Percentiles rank a stretch among this genome's conserved stretches.
phyloP scores from a whole-genome alignment of 2,888 invertebrate genomes.

The Athalia cordata region DNA sequence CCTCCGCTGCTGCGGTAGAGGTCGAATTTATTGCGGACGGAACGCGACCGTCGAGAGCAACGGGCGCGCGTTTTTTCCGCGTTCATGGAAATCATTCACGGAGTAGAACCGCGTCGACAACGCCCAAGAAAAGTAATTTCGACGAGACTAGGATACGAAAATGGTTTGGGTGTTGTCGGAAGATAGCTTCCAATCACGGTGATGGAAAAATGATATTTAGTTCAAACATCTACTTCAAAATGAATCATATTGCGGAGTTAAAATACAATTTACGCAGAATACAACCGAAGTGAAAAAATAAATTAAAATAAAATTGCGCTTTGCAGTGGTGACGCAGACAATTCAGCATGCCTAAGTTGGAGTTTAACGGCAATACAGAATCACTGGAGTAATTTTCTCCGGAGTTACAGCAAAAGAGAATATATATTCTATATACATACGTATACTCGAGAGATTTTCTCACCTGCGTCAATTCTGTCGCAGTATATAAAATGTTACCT shows the following conservation, averaged over 20 bases:
- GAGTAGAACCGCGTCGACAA: neutral
- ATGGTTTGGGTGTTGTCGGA: neutral
- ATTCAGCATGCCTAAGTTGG: too few species aligned
- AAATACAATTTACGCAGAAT: too few species aligned
- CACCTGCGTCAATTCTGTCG: constrained; percentile 18
- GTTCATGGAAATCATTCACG: constrained; percentile 11
- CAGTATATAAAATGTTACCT: neutral
- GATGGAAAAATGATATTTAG: neutral
- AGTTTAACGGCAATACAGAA: too few species aligned
- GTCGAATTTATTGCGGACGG: neutral
- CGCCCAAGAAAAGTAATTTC: neutral
- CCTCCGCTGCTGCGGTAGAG: neutral
- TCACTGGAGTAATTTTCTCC: too few species aligned
- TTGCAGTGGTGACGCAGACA: too few species aligned
- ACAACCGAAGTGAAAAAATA: too few species aligned
- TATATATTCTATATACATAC: too few species aligned
- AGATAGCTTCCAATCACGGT: neutral
- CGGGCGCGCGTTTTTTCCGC: constrained; percentile 3
- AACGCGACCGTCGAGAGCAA: neutral
- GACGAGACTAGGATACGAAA: neutral
- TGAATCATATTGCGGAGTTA: too few species aligned
- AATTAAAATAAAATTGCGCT: too few species aligned
- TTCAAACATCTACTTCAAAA: too few species aligned
- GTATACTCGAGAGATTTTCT: neutral
- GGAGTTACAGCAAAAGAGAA: too few species aligned